Conservation (phyloP, 2,888 invertebrate species). For the Plemyria rubiginata region DNA sequence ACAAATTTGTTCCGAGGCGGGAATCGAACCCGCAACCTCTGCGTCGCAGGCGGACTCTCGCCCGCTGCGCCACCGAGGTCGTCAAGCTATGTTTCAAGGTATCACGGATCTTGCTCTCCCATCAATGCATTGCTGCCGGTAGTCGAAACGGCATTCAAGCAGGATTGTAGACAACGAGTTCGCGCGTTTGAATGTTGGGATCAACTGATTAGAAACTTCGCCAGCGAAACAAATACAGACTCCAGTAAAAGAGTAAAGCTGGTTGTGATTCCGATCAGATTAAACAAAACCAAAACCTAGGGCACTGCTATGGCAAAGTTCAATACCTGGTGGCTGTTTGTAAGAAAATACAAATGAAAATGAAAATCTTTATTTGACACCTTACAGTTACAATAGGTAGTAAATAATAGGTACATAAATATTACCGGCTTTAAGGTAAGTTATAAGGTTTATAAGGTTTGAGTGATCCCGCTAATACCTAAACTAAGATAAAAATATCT, state of each 20-base stretch:
- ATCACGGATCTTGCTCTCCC: constrained; percentile 67
- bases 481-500: too few species aligned
- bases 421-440: too few species aligned
- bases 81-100: constrained; percentile 66
- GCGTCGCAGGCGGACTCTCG: too few species aligned
- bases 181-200: constrained; percentile 88
- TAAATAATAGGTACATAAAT: too few species aligned
- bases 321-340: constrained; percentile 89
- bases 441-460: too few species aligned
- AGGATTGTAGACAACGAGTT: constrained; percentile 81
- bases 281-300: constrained; percentile 89
- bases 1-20: too few species aligned
- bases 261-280: constrained; percentile 88
- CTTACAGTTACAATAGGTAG: too few species aligned
- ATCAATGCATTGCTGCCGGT: constrained; percentile 88
- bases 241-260: constrained; percentile 88
- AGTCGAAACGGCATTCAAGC: constrained; percentile 90
- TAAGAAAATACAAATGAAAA: constrained; percentile 83
- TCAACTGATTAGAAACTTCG: constrained; percentile 87
- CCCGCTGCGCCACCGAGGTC: too few species aligned
- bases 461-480: too few species aligned
- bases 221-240: constrained; percentile 64
- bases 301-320: constrained; percentile 88
- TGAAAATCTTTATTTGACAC: too few species aligned
- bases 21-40: too few species aligned